Base-by-base conservation (phyloP, 2,113 vertebrate genomes). In the Platysternon megacephalum region DNA sequence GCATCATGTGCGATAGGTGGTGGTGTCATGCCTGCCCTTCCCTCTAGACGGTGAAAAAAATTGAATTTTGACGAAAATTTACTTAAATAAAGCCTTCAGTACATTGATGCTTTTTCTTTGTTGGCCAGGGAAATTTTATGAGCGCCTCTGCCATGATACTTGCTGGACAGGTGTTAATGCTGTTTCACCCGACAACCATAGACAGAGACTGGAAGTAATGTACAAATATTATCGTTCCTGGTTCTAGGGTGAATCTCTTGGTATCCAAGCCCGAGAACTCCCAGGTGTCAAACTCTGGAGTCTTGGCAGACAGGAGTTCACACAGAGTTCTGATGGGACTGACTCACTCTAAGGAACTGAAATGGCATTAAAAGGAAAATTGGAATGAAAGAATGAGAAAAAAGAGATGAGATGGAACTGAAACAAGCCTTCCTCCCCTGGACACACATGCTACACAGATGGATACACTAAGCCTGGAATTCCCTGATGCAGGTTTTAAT, bases 291-390 rank as follows among this genome's bases (percentile, higher is more conserved):
- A 16, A 55, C 19, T 3, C 17, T 13, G 42, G 44, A 14, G 32
- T 11, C 35, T 55, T n/a, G 79, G 12, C 32, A 53, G 46, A 12
- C 35, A 68, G 35, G 81, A 90, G 84, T 4, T 3, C 91, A 12
- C 8, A n/a, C 6, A 80, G 0, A 79, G 58, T 35, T 46, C 65
- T 84, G 81, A 7, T 68, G 92, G 91, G 35, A 52, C 78, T 32
- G 42, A 78, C 68, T 79, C 21, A 94, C 92, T 48, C 22, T 1
- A 90, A 74, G 92, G 87, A 96, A 88, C 92, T 52, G 88, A 93
- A 74, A 8, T 8, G 95, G 10, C 16, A 55, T 91, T 94, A 97
- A 46, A 95, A 88, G 93, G 91, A 94, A 88, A 94, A 82, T 93
- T 94, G 95, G 89, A 97, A 90, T 17, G 90, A 48, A 90, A 94